Percentiles rank a stretch among this genome's conserved stretches.
These are phyloP conservation scores for Crossocerus cetratus DNA, from an alignment of 2,888 invertebrate species.

Conservation along the genomic window DNA sequence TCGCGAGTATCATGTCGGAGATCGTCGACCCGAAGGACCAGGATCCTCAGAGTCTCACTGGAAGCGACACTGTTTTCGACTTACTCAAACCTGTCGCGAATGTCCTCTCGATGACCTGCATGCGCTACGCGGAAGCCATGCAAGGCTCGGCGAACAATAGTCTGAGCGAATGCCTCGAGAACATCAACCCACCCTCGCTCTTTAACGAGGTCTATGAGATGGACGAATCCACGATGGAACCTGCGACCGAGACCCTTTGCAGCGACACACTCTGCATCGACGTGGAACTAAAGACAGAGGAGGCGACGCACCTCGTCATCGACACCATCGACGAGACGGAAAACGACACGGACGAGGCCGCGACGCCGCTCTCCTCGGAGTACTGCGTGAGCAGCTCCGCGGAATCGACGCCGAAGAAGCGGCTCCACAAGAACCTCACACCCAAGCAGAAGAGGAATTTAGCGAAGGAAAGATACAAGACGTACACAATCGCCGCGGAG, in stretches of 20 bases:
- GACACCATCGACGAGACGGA: constrained; percentile 75
- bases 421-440: constrained; percentile 79
- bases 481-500: constrained; percentile 87
- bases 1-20: constrained; percentile 90
- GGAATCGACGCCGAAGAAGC: constrained; percentile 86
- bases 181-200: constrained; percentile 85
- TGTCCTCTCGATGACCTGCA: constrained; percentile 76
- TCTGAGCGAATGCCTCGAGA: constrained; percentile 81
- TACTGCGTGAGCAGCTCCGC: constrained; percentile 81
- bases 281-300: constrained; percentile 77
- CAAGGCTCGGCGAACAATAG: constrained; percentile 76
- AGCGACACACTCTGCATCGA: constrained; percentile 79
- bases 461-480: constrained; percentile 88
- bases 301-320: constrained; percentile 53
- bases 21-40: constrained; percentile 81
- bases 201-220: constrained; percentile 85
- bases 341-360: constrained; percentile 81
- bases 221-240: constrained; percentile 75
- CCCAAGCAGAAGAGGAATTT: constrained; percentile 88
- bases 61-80: constrained; percentile 78
- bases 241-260: constrained; percentile 75
- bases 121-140: constrained; percentile 71
- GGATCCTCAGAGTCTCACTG: constrained; percentile 73
- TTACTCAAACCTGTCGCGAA: constrained; percentile 80
- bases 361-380: constrained; percentile 84